A percentile compares a stretch with the other conserved stretches of the same genome.
Conservation (phyloP, 1,140 invertebrate genomes). For the Sinella curviseta region DNA sequence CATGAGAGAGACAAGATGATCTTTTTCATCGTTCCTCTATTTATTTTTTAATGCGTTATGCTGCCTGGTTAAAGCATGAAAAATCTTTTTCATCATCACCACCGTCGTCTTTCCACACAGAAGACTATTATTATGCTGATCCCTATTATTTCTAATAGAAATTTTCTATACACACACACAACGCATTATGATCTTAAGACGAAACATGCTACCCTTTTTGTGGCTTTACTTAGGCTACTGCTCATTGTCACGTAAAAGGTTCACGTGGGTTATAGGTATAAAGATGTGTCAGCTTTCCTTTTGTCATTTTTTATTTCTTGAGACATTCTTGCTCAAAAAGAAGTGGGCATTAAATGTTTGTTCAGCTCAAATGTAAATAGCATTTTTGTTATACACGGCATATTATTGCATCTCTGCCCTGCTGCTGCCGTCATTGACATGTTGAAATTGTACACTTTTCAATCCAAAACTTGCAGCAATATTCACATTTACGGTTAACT, state of each 20-base stretch:
- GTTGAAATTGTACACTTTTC: constrained; percentile 17
- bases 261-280: background rate
- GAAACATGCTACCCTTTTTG: constrained; percentile 3
- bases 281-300: constrained; percentile 3
- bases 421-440: no score
- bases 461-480: background rate
- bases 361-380: constrained; percentile 13
- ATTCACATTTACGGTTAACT: constrained; percentile 1
- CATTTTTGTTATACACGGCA: background rate
- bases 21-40: background rate
- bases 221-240: background rate
- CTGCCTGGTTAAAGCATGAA: background rate
- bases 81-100: background rate
- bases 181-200: background rate
- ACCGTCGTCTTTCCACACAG: no score
- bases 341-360: background rate
- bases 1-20: background rate
- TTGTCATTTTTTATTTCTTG: constrained; percentile 6
- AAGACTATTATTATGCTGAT: constrained; percentile 8
- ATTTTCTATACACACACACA: background rate
- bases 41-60: background rate
- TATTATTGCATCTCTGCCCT: background rate
- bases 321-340: background rate
- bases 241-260: constrained; percentile 18
- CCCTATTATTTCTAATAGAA: background rate